Base-by-base conservation (phyloP, 2,888 invertebrate species). In the Tetrapedia diversipes region DNA sequence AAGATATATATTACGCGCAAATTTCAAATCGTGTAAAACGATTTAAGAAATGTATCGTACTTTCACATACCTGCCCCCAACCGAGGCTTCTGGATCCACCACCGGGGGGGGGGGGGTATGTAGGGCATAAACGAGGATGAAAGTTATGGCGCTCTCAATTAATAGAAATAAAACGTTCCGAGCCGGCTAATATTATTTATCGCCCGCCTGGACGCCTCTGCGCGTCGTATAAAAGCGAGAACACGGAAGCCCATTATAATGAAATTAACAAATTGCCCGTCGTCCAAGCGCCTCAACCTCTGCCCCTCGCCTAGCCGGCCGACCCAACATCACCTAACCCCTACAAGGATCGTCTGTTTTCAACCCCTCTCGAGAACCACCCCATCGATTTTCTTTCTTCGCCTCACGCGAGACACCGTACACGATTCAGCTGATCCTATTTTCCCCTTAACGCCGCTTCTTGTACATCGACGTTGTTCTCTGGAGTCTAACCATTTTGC, bases 241-340 rank as follows among this genome's bases (percentile, higher is more conserved):
- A 81, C 80, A 79, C 70, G 80, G 67, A 74, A 76, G 77, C 68
- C 77, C 73, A 79, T 83, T 84, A 80, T 80, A 86, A 87, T 84
- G 84, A 85, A 84, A 86, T 88, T 81, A 86, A 86, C 81, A 78
- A 83, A 83, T 85, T 83, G 79, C 78, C 75, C 43, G 70, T 67
- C 69, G 72, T 45, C 29, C 19, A 19, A n/a, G 32, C 60, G 60
- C 19, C 45, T 19, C 60, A 45, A 27, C 27, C 27, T 27, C 57
- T 57, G 51, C 27, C 16, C 29, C 51, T 27, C 24, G 16, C 10
- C 37, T 10, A 8, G 0, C 11, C 37, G 10, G 10, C n/a, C 8
- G 19, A 7, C 16, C 39, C 24, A 2, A 11, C 6, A n/a, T 27
- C 56, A 16, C n/a, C n/a, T n/a, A 39, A 57, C 16, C 57, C 37